Percentiles rank a stretch among this genome's conserved stretches.
phyloP scores from a whole-genome alignment of 2,888 invertebrate species.

The Andrena haemorrhoa region DNA sequence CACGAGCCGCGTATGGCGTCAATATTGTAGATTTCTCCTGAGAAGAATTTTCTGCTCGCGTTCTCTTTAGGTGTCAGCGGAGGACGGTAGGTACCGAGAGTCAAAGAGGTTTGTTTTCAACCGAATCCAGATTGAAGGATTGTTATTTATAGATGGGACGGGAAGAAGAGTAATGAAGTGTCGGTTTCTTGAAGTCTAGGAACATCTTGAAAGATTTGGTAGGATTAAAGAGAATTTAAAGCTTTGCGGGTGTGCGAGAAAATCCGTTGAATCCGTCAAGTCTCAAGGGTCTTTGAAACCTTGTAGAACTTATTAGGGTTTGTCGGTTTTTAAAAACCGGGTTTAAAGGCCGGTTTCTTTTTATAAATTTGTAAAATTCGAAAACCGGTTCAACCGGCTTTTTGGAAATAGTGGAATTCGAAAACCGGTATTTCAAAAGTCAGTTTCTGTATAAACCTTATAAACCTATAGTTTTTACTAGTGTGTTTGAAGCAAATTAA shows the following conservation, averaged over 20 bases:
- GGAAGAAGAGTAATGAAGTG: background rate
- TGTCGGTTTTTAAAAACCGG: background rate
- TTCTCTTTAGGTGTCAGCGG: background rate
- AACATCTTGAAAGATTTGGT: background rate
- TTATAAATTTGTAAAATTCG: no score
- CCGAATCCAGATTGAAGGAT: background rate
- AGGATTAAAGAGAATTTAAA: background rate
- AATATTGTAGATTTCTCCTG: background rate
- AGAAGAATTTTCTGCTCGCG: background rate
- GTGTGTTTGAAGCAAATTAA: no score
- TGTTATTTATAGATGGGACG: background rate
- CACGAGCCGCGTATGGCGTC: background rate
- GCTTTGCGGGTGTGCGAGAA: background rate
- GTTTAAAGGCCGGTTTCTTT: no score
- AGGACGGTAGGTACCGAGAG: no score
- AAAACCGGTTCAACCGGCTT: no score
- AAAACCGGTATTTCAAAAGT: no score
- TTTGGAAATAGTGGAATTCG: no score
- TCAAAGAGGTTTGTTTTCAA: no score
- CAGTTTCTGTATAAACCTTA: no score
- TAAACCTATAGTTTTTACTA: no score
- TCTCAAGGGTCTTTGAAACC: background rate
- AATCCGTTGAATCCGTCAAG: background rate
- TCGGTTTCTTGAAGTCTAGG: background rate
- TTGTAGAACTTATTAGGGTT: background rate